phyloP scores from a whole-genome alignment of 2,888 invertebrate species.

The Acanthacorydalis orientalis region DNA sequence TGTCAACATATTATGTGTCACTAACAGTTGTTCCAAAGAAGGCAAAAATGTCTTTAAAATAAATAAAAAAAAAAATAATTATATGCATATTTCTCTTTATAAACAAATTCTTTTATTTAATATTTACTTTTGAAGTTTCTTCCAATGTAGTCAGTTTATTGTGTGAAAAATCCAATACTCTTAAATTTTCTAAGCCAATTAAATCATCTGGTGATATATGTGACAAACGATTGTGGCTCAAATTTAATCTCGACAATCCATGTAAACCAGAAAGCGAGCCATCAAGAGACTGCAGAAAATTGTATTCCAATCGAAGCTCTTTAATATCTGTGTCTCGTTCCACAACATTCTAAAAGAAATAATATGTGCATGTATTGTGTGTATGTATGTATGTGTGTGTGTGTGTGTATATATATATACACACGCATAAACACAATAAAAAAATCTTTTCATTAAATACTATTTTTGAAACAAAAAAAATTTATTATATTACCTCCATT shows the following conservation, averaged over 20 bases:
- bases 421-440: background rate
- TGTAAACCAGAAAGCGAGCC: conserved; percentile 61
- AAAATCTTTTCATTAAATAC: background rate
- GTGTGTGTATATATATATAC: background rate
- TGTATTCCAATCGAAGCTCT: conserved; percentile 58
- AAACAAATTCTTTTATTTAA: conserved; percentile 13
- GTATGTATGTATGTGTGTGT: background rate
- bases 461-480: background rate
- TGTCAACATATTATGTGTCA: conserved; percentile 60
- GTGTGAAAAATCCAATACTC: conserved; percentile 58
- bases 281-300: conserved; percentile 49
- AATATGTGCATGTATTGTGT: background rate
- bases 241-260: conserved; percentile 50
- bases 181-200: conserved; percentile 56
- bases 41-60: conserved; percentile 57
- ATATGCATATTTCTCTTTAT: background rate
- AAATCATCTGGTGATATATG: conserved; percentile 62
- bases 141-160: conserved; percentile 61
- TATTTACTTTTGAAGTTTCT: conserved; percentile 62
- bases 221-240: conserved; percentile 59
- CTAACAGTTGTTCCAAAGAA: conserved; percentile 55
- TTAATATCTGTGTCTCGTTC: conserved; percentile 56
- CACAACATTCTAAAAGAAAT: conserved; percentile 48
- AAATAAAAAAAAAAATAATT: background rate
- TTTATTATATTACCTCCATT: conserved; percentile 35